These are phyloP conservation scores for Paratrypauchen microcephalus DNA, from an alignment of 2,797 vertebrate genomes.

Conservation along the genomic window DNA sequence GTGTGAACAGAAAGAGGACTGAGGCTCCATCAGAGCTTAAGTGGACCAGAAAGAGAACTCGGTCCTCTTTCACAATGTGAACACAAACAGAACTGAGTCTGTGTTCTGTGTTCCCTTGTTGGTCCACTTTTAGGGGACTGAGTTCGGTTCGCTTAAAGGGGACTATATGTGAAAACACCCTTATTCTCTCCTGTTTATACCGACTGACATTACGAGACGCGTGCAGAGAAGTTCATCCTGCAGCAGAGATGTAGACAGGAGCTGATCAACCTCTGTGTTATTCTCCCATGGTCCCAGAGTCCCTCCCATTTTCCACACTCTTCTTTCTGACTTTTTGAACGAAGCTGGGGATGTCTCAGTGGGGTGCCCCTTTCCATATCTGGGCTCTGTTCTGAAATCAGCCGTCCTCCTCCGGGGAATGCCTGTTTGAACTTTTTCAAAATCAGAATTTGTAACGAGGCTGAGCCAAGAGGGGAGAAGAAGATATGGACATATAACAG, in stretches of 20 bases:
- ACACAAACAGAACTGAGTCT: too few relatives aligned
- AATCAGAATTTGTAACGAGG: conserved; percentile 68
- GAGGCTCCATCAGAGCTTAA: too few relatives aligned
- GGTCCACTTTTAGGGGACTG: too few relatives aligned
- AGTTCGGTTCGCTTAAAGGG: too few relatives aligned
- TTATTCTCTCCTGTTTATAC: conserved; percentile 28
- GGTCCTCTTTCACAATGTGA: too few relatives aligned
- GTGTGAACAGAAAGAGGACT: too few relatives aligned
- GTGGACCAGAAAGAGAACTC: too few relatives aligned
- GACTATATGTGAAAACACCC: too few relatives aligned
- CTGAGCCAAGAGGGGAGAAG: conserved; percentile 49
- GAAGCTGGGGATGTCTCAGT: conserved; percentile 42
- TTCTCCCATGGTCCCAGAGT: conserved; percentile 32
- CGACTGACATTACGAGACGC: conserved; percentile 22
- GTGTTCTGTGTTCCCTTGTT: too few relatives aligned
- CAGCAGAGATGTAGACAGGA: conserved; percentile 62
- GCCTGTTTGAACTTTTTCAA: conserved; percentile 63
- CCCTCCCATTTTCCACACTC: conserved; percentile 15
- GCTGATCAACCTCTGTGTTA: conserved; percentile 52
- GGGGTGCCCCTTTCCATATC: conserved; percentile 40
- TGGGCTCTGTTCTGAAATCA: conserved; percentile 58
- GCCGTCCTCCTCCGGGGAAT: conserved; percentile 56
- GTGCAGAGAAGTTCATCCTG: conserved; percentile 31
- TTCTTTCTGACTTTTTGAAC: conserved; percentile 45
- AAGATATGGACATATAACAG: conserved; percentile 44